Evolutionary conservation across 1,140 invertebrate genomes (phyloP).

Genomic region (Aphaenogaster rudis): DNA sequence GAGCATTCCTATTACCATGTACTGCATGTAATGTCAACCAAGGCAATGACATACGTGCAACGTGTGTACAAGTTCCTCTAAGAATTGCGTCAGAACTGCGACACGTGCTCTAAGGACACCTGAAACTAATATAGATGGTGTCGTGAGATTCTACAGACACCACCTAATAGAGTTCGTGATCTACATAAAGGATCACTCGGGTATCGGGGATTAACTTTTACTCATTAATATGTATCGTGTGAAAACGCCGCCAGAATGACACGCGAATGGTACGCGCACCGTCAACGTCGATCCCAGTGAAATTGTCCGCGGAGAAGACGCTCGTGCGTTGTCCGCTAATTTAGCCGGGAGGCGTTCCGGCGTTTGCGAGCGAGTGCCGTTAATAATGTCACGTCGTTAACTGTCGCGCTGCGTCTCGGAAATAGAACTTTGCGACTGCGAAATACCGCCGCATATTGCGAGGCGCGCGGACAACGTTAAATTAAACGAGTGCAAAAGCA

Average conservation of each 20-base stretch:
- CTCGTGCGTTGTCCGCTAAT: conserved; percentile 71
- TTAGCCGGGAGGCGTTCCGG: conserved; percentile 71
- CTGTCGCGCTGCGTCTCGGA: conserved; percentile 56
- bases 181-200: conserved; percentile 71
- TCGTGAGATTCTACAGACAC: conserved; percentile 37
- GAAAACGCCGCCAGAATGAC: not conserved
- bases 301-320: conserved; percentile 71
- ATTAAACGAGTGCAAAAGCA: conserved; percentile 49
- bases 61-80: conserved; percentile 48
- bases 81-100: conserved; percentile 60
- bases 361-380: conserved; percentile 66
- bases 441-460: conserved; percentile 64
- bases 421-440: conserved; percentile 64
- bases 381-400: conserved; percentile 75
- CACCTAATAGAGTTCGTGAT: conserved; percentile 76
- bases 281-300: conserved; percentile 22
- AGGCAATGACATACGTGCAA: conserved; percentile 45
- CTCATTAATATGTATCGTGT: conserved; percentile 75
- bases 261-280: not conserved
- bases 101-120: conserved; percentile 15
- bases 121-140: conserved; percentile 60
- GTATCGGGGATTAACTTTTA: conserved; percentile 73
- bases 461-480: conserved; percentile 33
- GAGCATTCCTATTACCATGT: conserved; percentile 31
- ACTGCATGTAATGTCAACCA: conserved; percentile 23